Evolutionary conservation across 2,797 vertebrate species (phyloP).

Genomic region (Dipus sagitta): DNA sequence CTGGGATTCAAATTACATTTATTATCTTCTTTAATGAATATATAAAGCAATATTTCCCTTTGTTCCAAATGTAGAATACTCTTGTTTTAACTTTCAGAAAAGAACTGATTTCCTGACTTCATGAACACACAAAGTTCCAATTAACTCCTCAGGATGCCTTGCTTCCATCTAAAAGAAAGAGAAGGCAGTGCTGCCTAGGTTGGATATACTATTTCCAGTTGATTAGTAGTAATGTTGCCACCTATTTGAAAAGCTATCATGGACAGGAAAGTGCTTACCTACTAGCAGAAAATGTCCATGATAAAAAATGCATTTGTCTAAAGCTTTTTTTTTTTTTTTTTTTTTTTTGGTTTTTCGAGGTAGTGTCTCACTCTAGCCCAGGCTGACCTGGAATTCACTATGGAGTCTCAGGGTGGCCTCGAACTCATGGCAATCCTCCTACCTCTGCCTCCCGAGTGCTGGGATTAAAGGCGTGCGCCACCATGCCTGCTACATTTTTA

Average conservation of each 20-base stretch:
- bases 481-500: too few species aligned
- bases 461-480: too few species aligned
- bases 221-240: background rate
- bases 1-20: conserved; percentile 78
- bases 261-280: conserved; percentile 38
- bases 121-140: conserved; percentile 73
- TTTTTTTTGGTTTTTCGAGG: too few species aligned
- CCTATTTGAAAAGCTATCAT: conserved; percentile 57
- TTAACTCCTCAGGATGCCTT: conserved; percentile 68
- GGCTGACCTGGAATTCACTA: too few species aligned
- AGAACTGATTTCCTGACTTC: conserved; percentile 75
- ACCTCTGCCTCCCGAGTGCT: too few species aligned
- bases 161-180: conserved; percentile 29
- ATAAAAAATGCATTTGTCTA: conserved; percentile 52
- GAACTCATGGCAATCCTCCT: too few species aligned
- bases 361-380: too few species aligned
- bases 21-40: conserved; percentile 76
- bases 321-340: too few species aligned
- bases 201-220: background rate
- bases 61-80: conserved; percentile 74
- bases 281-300: conserved; percentile 36
- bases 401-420: too few species aligned
- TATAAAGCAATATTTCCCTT: conserved; percentile 72
- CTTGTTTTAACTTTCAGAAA: conserved; percentile 73
- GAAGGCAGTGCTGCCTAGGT: background rate